A percentile compares a stretch with the other conserved stretches of the same genome.
These are phyloP conservation scores for Odontophorus gujanensis DNA, from an alignment of 2,113 vertebrate genomes.

Conservation along the genomic window DNA sequence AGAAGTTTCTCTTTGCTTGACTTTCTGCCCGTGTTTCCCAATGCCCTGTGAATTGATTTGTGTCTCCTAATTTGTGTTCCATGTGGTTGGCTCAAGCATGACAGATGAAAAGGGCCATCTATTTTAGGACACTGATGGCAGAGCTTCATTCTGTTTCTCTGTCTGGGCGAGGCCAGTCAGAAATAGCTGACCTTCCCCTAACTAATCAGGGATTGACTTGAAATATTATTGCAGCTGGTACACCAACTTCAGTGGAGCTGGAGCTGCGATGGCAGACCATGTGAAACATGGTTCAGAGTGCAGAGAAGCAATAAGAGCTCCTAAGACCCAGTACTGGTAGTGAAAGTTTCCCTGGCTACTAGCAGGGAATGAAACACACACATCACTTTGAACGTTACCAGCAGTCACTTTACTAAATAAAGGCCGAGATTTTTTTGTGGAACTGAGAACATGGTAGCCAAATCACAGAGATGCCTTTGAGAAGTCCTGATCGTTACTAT, in stretches of 20 bases:
- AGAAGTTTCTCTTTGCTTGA: slow-evolving; percentile 26
- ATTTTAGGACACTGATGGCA: slow-evolving; percentile 91
- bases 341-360: not conserved
- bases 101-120: slow-evolving; percentile 81
- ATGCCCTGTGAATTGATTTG: not conserved
- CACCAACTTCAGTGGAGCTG: slow-evolving; percentile 26
- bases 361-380: not conserved
- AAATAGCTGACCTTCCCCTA: slow-evolving; percentile 84
- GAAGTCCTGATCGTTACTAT: not conserved
- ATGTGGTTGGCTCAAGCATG: slow-evolving; percentile 75
- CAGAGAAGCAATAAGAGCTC: not conserved
- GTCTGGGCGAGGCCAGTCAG: slow-evolving; percentile 73
- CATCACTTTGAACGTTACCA: not conserved
- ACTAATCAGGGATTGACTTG: slow-evolving; percentile 53
- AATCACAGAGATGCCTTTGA: not conserved
- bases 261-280: not conserved
- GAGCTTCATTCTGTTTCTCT: slow-evolving; percentile 73
- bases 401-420: not conserved
- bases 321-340: not conserved
- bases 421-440: not conserved
- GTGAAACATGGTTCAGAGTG: not conserved
- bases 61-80: slow-evolving; percentile 56
- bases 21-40: slow-evolving; percentile 38
- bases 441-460: not conserved
- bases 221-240: slow-evolving; percentile 68